These are phyloP conservation scores for Bombus haemorrhoidalis DNA, from an alignment of 1,140 invertebrate species.

Conservation along the genomic window DNA sequence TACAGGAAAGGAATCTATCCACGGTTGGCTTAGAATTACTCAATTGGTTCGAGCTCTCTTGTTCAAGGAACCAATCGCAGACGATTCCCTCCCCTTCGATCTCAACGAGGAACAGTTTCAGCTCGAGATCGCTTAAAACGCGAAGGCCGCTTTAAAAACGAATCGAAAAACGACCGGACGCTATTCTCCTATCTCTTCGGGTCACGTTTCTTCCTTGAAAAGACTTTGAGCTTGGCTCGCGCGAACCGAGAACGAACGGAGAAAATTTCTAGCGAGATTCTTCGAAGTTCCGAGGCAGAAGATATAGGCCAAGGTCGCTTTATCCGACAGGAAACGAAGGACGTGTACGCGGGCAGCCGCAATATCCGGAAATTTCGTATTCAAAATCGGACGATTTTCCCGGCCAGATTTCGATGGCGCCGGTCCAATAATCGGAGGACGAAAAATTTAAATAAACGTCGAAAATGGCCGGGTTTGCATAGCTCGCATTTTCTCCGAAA, in stretches of 20 bases:
- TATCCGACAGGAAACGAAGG: slow-evolving; percentile 13
- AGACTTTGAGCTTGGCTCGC: too few relatives aligned
- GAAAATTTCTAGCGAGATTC: neutral
- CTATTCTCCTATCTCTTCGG: neutral
- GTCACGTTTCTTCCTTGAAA: too few relatives aligned
- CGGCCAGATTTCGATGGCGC: neutral
- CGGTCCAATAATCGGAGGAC: slow-evolving; percentile 36
- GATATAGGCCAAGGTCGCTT: neutral
- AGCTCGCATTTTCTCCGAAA: neutral
- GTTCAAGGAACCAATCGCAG: neutral
- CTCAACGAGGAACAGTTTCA: neutral
- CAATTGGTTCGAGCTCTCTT: slow-evolving; percentile 11
- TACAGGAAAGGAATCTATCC: neutral
- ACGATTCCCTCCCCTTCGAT: too few relatives aligned
- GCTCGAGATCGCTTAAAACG: neutral
- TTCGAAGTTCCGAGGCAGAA: too few relatives aligned
- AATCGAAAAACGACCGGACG: neutral
- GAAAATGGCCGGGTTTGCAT: slow-evolving; percentile 15
- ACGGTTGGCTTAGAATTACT: neutral
- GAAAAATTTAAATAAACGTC: slow-evolving; percentile 44
- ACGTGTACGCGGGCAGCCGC: neutral
- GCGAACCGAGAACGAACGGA: neutral
- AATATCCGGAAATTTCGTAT: slow-evolving; percentile 36
- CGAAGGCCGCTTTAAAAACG: neutral
- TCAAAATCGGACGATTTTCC: slow-evolving; percentile 27